These are phyloP conservation scores for Frankliniella intonsa DNA, from an alignment of 2,888 invertebrate species.

Conservation along the genomic window DNA sequence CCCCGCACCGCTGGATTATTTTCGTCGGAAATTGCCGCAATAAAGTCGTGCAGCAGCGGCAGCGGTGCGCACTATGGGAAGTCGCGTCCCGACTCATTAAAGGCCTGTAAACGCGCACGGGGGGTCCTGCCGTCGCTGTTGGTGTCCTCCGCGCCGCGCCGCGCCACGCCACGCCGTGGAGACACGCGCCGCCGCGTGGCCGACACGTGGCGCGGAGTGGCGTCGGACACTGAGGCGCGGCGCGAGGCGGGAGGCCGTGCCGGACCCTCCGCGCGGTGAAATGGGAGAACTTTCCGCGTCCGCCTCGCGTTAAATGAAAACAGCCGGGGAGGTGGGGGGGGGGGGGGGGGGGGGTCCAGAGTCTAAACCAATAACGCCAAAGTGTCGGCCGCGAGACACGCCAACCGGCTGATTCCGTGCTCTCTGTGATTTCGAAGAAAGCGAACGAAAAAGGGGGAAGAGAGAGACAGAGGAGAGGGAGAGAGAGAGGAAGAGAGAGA, in stretches of 20 bases:
- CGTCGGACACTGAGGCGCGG: neutral
- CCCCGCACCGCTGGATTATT: neutral
- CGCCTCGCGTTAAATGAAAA: too few relatives aligned
- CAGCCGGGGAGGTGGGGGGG: too few relatives aligned
- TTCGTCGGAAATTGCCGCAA: slow-evolving; percentile 16
- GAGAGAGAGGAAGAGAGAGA: neutral
- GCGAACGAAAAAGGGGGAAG: too few relatives aligned
- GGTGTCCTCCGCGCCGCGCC: neutral
- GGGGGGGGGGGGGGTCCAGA: too few relatives aligned
- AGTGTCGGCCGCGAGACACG: too few relatives aligned
- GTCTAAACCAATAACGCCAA: too few relatives aligned
- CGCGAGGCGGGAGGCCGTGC: neutral
- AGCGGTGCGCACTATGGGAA: too few relatives aligned
- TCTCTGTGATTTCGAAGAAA: too few relatives aligned
- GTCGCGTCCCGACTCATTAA: neutral
- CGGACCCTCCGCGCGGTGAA: too few relatives aligned
- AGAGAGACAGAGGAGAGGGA: too few relatives aligned
- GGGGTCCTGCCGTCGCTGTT: neutral
- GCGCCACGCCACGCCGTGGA: neutral
- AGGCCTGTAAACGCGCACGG: neutral
- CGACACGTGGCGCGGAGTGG: neutral
- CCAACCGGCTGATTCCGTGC: too few relatives aligned
- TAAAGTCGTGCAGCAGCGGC: neutral
- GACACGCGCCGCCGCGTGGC: neutral
- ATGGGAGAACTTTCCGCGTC: too few relatives aligned